These are phyloP conservation scores for Ramazzottius varieornatus DNA, from an alignment of 2,888 invertebrate genomes.

Conservation along the genomic window DNA sequence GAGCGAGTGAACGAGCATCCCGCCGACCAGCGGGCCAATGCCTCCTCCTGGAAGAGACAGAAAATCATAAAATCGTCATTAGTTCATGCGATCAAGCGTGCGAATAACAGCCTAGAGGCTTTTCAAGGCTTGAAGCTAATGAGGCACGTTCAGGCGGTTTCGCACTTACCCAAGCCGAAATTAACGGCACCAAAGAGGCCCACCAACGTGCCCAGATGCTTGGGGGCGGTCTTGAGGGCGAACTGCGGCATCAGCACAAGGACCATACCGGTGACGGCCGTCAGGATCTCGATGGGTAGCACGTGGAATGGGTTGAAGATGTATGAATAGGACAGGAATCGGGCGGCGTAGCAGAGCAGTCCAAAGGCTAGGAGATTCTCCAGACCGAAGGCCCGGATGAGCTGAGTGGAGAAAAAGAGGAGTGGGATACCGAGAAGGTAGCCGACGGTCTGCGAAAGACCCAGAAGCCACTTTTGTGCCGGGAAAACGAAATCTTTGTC, in stretches of 20 bases:
- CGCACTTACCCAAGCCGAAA: neutral
- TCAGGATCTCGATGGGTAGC: neutral
- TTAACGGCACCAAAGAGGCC: neutral
- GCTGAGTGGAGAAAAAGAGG: slow-evolving; percentile 34
- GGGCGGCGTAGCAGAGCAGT: neutral
- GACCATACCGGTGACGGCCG: neutral
- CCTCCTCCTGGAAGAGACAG: neutral
- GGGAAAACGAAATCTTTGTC: slow-evolving; percentile 26
- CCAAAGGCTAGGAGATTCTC: neutral
- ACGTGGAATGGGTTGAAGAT: neutral
- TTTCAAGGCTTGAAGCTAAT: too few relatives aligned
- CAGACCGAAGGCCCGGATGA: neutral
- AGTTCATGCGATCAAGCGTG: too few relatives aligned
- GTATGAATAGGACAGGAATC: neutral
- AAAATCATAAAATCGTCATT: too few relatives aligned
- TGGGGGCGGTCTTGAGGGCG: neutral
- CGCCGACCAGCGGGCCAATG: neutral
- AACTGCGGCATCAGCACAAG: neutral
- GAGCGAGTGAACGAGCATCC: neutral
- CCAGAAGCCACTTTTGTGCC: slow-evolving; percentile 46
- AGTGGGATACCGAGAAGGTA: slow-evolving; percentile 46
- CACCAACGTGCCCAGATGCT: neutral
- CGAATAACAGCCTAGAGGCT: too few relatives aligned
- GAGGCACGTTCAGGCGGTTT: too few relatives aligned
- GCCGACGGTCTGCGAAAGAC: slow-evolving; percentile 48